Conservation (phyloP, 92 coral and sea anemone species). For the Epizoanthus rinbou region DNA sequence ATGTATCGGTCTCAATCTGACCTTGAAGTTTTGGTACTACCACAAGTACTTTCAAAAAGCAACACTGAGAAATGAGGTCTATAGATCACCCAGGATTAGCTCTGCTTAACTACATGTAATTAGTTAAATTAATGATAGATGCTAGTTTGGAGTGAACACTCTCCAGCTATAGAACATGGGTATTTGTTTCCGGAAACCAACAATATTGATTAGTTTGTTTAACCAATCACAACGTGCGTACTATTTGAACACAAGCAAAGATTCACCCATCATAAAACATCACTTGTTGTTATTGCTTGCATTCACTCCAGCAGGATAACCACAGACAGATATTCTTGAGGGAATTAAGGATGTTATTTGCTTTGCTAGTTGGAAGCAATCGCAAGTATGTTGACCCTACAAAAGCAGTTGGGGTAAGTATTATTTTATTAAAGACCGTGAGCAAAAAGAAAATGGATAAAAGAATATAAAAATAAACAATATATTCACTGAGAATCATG, state of each 20-base stretch:
- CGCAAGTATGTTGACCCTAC: conserved; percentile 92
- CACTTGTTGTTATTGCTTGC: not conserved
- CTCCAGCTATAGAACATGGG: too few species aligned
- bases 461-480: too few species aligned
- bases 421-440: not conserved
- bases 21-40: conserved; percentile 38
- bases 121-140: too few species aligned
- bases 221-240: not conserved
- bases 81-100: too few species aligned
- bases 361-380: conserved; percentile 80
- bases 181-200: too few species aligned
- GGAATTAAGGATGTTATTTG: conserved; percentile 81
- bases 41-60: too few species aligned
- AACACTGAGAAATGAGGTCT: too few species aligned
- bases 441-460: not conserved
- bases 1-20: too few species aligned
- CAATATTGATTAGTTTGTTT: not conserved
- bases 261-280: not conserved
- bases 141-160: too few species aligned
- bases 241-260: not conserved
- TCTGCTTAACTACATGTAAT: too few species aligned
- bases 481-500: not conserved
- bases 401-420: conserved; percentile 78
- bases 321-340: conserved; percentile 62
- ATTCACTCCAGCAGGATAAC: conserved; percentile 53